A percentile compares a stretch with the other conserved stretches of the same genome.
phyloP scores from a whole-genome alignment of 2,888 invertebrate genomes.

The Belgica antarctica region DNA sequence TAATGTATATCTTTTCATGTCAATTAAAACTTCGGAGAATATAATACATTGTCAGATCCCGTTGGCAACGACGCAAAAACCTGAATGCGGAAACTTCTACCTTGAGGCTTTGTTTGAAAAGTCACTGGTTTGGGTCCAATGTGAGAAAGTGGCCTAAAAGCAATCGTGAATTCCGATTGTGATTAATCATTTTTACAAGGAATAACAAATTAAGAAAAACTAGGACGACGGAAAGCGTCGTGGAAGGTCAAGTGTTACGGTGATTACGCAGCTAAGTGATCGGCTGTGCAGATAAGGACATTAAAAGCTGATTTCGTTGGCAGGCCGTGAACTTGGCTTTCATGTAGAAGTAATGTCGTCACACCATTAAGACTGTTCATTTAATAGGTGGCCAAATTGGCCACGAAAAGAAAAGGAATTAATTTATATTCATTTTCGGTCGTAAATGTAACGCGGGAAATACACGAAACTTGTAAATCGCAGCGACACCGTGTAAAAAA shows the following conservation, averaged over 20 bases:
- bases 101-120: too few species aligned
- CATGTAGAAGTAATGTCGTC: not conserved
- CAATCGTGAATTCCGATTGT: too few species aligned
- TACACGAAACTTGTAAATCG: not conserved
- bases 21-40: too few species aligned
- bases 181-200: not conserved
- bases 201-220: not conserved
- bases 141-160: too few species aligned
- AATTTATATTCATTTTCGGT: conserved; percentile 4
- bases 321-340: conserved; percentile 15
- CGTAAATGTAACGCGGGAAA: not conserved
- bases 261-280: not conserved
- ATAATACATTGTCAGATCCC: too few species aligned
- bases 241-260: not conserved
- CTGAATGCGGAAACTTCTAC: too few species aligned
- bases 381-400: not conserved
- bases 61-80: too few species aligned
- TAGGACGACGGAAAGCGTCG: too few species aligned
- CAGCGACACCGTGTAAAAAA: too few species aligned
- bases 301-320: not conserved
- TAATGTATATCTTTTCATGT: too few species aligned
- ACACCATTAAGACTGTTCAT: conserved; percentile 7
- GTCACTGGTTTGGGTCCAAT: too few species aligned
- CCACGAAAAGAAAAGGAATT: not conserved
- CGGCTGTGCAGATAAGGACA: not conserved